Evolutionary conservation across 2,797 vertebrate genomes (phyloP).

Genomic region (Allobates femoralis): DNA sequence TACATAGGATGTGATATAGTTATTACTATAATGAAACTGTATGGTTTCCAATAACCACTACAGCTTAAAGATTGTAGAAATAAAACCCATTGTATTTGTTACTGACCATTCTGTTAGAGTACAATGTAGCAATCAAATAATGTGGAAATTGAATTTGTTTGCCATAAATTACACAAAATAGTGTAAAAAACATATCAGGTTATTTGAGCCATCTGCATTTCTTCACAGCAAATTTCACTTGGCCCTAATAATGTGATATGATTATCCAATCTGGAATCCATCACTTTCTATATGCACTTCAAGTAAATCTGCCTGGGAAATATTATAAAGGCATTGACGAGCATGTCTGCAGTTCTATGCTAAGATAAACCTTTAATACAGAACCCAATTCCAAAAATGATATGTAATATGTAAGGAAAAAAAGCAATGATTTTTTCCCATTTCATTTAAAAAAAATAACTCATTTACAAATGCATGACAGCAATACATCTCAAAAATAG

Average conservation of each 20-base stretch:
- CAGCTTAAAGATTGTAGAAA: conserved; percentile 6
- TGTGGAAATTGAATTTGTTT: conserved; percentile 52
- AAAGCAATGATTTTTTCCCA: too few species aligned
- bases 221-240: conserved; percentile 62
- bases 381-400: too few species aligned
- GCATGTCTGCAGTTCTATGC: conserved; percentile 48
- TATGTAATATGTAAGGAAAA: too few species aligned
- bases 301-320: conserved; percentile 50
- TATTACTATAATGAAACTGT: not conserved
- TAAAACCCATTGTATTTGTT: not conserved
- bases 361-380: not conserved
- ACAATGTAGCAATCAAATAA: conserved; percentile 54
- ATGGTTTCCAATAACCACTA: conserved; percentile 1
- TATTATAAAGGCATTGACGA: not conserved
- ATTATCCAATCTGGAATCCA: conserved; percentile 63
- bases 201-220: conserved; percentile 61
- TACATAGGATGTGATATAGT: not conserved
- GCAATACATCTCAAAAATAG: too few species aligned
- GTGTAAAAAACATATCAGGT: conserved; percentile 61
- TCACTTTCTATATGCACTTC: conserved; percentile 54
- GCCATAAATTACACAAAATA: conserved; percentile 60
- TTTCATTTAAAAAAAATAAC: too few species aligned
- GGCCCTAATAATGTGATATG: conserved; percentile 61
- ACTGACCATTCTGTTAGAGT: conserved; percentile 32
- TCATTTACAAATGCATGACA: too few species aligned